Conservation (phyloP, 2,888 invertebrate species). For the Hydroisotoma schaefferi region DNA sequence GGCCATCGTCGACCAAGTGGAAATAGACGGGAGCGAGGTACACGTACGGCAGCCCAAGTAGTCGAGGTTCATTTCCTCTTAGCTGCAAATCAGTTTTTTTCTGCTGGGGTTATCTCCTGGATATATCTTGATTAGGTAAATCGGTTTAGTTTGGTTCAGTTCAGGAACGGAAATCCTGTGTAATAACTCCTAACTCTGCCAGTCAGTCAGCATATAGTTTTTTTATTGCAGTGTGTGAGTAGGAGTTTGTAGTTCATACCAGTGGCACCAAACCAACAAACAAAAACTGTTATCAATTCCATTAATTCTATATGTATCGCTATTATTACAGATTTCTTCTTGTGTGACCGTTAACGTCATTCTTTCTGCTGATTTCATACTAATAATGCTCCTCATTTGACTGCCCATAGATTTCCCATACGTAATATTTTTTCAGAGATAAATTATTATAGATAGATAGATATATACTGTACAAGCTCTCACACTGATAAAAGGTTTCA, state of each 20-base stretch:
- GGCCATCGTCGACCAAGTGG: conserved; percentile 30
- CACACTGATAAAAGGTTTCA: no score
- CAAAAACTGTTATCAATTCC: conserved; percentile 40
- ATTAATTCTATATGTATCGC: conserved; percentile 10
- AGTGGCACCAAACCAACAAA: no score
- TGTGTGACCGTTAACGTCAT: conserved; percentile 42
- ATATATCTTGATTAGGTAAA: conserved; percentile 49
- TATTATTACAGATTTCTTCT: conserved; percentile 41
- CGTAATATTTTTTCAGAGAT: no score
- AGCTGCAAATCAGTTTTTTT: conserved; percentile 46
- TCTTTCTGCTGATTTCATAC: conserved; percentile 15
- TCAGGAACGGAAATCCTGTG: conserved; percentile 49
- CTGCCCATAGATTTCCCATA: no score
- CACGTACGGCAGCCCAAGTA: neutral
- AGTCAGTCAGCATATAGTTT: neutral
- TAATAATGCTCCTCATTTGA: neutral
- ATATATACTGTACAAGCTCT: no score
- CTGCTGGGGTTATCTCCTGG: conserved; percentile 42
- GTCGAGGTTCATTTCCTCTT: conserved; percentile 45
- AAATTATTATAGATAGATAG: no score
- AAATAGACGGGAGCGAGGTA: conserved; percentile 24
- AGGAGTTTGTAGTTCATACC: no score
- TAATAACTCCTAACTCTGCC: conserved; percentile 37
- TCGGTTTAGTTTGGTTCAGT: conserved; percentile 39
- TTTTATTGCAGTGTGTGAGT: no score